Conservation (phyloP, 2,888 invertebrate genomes). For the Pantelozetes paolii region DNA sequence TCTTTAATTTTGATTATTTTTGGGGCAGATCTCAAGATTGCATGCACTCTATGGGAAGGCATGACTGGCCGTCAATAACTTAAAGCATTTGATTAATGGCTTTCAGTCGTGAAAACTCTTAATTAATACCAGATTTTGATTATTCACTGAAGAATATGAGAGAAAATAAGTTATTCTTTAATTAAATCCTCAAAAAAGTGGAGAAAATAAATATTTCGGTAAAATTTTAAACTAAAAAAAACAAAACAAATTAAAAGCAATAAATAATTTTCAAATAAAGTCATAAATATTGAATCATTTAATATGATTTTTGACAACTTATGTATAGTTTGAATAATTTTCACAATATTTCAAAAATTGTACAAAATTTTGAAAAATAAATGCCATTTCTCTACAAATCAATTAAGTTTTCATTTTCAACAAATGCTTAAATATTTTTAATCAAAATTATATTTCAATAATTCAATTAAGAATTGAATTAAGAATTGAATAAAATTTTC, state of each 20-base stretch:
- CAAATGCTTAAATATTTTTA: too few species aligned
- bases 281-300: neutral
- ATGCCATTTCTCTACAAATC: too few species aligned
- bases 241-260: neutral
- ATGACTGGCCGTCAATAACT: conserved; percentile 13
- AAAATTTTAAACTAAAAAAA: neutral
- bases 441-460: too few species aligned
- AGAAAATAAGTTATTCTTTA: neutral
- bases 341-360: too few species aligned
- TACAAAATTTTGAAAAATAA: too few species aligned
- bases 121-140: conserved; percentile 11
- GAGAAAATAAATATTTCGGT: neutral
- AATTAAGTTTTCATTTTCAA: too few species aligned
- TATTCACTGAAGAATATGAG: neutral
- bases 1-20: neutral
- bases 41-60: conserved; percentile 1
- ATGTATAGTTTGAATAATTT: neutral
- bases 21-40: neutral
- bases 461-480: too few species aligned
- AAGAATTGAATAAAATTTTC: too few species aligned
- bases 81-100: conserved; percentile 13
- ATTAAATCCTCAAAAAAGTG: conserved; percentile 5
- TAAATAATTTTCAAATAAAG: neutral
- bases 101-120: conserved; percentile 12
- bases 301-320: neutral